A percentile compares a stretch with the other conserved stretches of the same genome.
These are phyloP conservation scores for Trachurus trachurus DNA, from an alignment of 2,797 vertebrate species.

Conservation along the genomic window DNA sequence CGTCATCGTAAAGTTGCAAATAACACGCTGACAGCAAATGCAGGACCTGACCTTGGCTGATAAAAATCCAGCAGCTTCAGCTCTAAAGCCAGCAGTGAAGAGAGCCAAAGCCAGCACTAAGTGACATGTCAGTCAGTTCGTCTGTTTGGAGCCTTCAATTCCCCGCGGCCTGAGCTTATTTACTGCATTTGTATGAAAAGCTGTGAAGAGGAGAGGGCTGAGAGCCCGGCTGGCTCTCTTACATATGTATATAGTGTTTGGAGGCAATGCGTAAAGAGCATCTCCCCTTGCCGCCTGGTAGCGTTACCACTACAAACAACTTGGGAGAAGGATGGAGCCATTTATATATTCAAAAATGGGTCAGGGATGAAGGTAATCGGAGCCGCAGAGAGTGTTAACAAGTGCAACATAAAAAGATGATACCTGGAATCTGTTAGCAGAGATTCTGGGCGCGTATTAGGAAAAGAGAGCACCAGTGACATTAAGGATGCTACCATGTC, in stretches of 20 bases:
- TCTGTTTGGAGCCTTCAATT: constrained; percentile 78
- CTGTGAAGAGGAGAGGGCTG: constrained; percentile 75
- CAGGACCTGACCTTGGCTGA: constrained; percentile 55
- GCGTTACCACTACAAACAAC: constrained; percentile 74
- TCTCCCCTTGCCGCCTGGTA: constrained; percentile 50
- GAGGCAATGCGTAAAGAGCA: constrained; percentile 68
- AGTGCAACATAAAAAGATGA: constrained; percentile 50
- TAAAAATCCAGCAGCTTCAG: constrained; percentile 67
- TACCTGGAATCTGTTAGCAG: constrained; percentile 67
- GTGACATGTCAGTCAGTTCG: constrained; percentile 83
- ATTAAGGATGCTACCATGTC: constrained; percentile 68
- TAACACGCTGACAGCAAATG: constrained; percentile 50
- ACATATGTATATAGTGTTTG: constrained; percentile 85
- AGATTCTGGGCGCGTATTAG: constrained; percentile 43
- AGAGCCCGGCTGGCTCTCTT: constrained; percentile 78
- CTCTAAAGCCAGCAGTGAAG: constrained; percentile 71
- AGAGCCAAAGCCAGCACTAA: constrained; percentile 80
- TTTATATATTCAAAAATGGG: constrained; percentile 79
- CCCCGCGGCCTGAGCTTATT: constrained; percentile 83
- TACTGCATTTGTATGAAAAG: constrained; percentile 87
- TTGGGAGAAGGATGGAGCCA: constrained; percentile 62
- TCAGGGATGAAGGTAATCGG: constrained; percentile 80
- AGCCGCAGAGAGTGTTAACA: constrained; percentile 71
- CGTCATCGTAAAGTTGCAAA: constrained; percentile 17
- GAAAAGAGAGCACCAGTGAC: constrained; percentile 49